These are phyloP conservation scores for Dipodomys stephensi DNA, from an alignment of 2,113 vertebrate genomes.

Conservation along the genomic window DNA sequence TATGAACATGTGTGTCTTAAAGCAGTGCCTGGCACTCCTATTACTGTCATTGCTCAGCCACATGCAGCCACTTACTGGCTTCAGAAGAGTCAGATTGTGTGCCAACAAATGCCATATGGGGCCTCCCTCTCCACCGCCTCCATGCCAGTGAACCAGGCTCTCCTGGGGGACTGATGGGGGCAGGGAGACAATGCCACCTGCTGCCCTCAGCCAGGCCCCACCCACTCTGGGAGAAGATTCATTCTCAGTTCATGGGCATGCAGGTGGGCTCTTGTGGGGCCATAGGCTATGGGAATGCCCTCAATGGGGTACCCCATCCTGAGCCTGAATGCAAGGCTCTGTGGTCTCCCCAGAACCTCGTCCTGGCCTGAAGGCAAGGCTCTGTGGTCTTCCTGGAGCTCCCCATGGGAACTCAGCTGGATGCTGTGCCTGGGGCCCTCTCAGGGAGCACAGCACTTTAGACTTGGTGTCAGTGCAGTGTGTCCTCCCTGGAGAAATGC, in stretches of 20 bases:
- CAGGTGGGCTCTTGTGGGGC: background rate
- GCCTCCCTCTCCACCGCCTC: background rate
- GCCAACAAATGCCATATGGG: background rate
- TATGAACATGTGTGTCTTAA: background rate
- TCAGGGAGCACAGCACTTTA: background rate
- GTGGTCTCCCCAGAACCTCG: no score
- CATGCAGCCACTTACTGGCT: background rate
- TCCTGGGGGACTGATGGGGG: background rate
- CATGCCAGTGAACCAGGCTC: background rate
- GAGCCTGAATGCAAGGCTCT: fast-evolving
- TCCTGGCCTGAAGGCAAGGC: fast-evolving
- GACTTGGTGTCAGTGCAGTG: background rate
- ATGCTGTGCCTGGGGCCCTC: no score
- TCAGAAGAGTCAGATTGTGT: background rate
- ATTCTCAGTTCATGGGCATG: background rate
- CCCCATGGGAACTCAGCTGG: no score
- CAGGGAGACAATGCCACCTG: fast-evolving
- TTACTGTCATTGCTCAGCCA: background rate
- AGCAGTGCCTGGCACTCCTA: background rate
- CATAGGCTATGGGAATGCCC: background rate
- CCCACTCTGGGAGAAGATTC: no score
- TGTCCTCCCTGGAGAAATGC: background rate
- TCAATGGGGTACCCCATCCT: background rate
- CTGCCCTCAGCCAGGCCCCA: background rate
- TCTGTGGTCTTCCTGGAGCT: fast-evolving